Evolutionary conservation across 2,797 vertebrate genomes (phyloP), one percentile per base, ranked within the genome.

Genomic region (Pelobates cultripes): DNA sequence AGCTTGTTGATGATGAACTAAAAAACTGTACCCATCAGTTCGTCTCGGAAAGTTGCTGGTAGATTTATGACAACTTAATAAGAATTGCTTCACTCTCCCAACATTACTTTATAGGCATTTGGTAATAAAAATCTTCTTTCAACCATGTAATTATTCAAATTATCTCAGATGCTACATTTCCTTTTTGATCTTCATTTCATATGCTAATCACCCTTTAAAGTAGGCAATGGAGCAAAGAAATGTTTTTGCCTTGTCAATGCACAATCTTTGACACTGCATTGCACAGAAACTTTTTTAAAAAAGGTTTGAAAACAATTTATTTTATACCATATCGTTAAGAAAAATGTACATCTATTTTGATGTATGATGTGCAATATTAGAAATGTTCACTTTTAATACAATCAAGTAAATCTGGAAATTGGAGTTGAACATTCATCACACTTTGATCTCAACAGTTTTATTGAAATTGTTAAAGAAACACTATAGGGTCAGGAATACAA

Each of bases 81-180:
- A 80, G 73, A 84, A 75, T 79, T 84, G 79, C 75, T 55, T 28
- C 60, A 64, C 60, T 75, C 71, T 80, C 67, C 73, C 68, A 79
- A 76, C 70, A 79, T 79, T 77, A 79, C 73, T 84, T 84, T 67
- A 79, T 79, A 84, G 77, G 47, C 77, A 84, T 79, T 79, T 79
- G 77, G 67, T 79, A 84, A 79, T 84, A 84, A 84, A 84, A 79
- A 79, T 75, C 73, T n/a, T 84, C 82, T 84, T 84, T 80, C 82
- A 84, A 80, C 73, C 82, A 84, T 84, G 82, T 84, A 84, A 84
- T 84, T 84, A 84, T 84, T 84, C 73, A 84, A 84, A 84, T 84
- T 76, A 84, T 84, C 82, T 84, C 77, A 84, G 77, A 84, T 84
- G 82, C 77, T 84, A 84, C 77, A 84, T 76, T 84, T 80, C 82